Evolutionary conservation across 2,888 invertebrate species (phyloP), one percentile per base, ranked within the genome.

Genomic region (Luffia ferchaultella): DNA sequence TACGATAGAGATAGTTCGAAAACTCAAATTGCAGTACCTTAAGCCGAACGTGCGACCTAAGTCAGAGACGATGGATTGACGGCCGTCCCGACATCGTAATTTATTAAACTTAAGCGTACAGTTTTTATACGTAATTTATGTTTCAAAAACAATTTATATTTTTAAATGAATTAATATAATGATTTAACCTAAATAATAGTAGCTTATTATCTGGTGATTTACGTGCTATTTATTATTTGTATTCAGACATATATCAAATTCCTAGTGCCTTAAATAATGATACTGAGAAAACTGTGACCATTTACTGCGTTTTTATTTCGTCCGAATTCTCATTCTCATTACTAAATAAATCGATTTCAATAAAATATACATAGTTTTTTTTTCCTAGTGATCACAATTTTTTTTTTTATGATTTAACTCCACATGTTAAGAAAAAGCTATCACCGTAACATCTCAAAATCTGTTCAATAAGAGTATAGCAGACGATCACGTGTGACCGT

Each of bases 41-140:
- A 80, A 79, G 75, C 77, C 75, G 77, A 82, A 79, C 77, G 76
- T 77, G 82, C 80, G 82, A 80, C 82, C 79, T 80, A 77, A 82
- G 82, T 83, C 83, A 82, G 74, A 72, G 73, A 75, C 79, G 78
- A 77, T 82, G 76, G 70, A 77, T 76, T 73, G 74, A 79, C 82
- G 80, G 80, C 80, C 79, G 80, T 82, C 80, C 83, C 83, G 75
- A 77, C 73, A 79, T 79, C 80, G 80, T 83, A 82, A 82, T 80
- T 83, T 82, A 82, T 83, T 83, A 68, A 73, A 51, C 73, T 67
- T 68, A 80, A 82, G 78, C 50, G n/a, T 43, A 55, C 76, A 78
- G 70, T 69, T 60, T 75, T 73, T 77, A 72, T 71, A 76, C 66
- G 64, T 78, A 74, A 80, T 76, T 80, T 82, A 80, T 82, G 70